A percentile compares a stretch with the other conserved stretches of the same genome.
Conservation (phyloP, 2,888 invertebrate species). For the Rhyacophila evoluta region DNA sequence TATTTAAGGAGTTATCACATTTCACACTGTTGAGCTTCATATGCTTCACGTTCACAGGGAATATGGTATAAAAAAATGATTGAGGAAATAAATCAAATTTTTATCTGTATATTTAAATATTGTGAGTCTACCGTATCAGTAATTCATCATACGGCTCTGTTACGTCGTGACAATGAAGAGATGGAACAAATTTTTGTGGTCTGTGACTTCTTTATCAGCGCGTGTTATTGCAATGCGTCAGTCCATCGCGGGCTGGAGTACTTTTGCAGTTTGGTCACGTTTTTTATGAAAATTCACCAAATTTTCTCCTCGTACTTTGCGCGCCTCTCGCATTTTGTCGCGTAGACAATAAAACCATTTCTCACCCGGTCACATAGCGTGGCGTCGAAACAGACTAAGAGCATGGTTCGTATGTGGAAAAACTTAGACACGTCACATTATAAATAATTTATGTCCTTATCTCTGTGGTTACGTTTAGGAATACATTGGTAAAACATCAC, state of each 20-base stretch:
- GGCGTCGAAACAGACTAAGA: background rate
- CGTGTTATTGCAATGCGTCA: constrained; percentile 22
- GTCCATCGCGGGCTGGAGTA: background rate
- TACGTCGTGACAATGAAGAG: background rate
- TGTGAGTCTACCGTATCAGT: background rate
- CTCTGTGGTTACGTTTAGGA: too few species aligned
- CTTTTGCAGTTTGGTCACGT: background rate
- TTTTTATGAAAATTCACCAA: constrained; percentile 22
- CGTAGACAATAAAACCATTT: constrained; percentile 24
- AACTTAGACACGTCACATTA: background rate
- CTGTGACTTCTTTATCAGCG: background rate
- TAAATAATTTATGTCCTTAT: background rate
- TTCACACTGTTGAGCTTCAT: too few species aligned
- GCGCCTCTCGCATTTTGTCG: constrained; percentile 9
- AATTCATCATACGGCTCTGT: background rate
- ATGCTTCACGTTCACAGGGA: too few species aligned
- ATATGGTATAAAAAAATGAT: too few species aligned
- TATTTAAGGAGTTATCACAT: too few species aligned
- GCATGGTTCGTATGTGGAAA: background rate
- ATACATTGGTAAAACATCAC: too few species aligned
- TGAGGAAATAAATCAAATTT: too few species aligned
- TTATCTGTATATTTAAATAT: too few species aligned
- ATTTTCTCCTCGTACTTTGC: background rate
- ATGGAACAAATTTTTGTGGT: background rate
- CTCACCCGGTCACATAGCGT: background rate